Evolutionary conservation across 37 sponge, comb jelly and placozoan genomes (phyloP), one percentile per base, ranked within the genome.

Genomic region (Chondrilla cf. caribensis): DNA sequence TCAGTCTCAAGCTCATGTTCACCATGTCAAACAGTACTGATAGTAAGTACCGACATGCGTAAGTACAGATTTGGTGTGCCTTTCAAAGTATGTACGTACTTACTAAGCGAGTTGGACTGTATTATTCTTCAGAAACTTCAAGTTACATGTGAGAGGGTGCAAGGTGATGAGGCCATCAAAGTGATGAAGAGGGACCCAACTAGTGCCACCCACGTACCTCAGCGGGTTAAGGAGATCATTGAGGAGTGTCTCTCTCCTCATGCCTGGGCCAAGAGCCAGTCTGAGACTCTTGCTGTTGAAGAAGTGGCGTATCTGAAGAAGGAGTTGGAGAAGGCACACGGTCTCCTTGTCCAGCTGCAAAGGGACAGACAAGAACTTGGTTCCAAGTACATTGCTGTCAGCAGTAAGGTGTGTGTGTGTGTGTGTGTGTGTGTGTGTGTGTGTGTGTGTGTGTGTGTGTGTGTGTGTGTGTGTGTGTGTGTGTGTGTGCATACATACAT

Each of bases 141-240:
- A 73, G 72, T 67, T 59, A 78, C 86, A 0, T 88, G 92, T 73
- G 79, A 76, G 32, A 44, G 83, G 18, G 73, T 88, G 37, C 41
- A 19, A 8, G 31, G 41, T 2, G 92, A 92, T 59, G 83, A 78
- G 26, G 60, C 83, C 60, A 82, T 88, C 59, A 25, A 73, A 2
- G 79, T 43, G 51, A 87, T 88, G 86, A 26, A 24, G 14, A 28
- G 62, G 64, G 89, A 92, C 67, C 39, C 79, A 3, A 35, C 79
- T 35, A 82, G 83, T 77, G 66, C 89, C 6, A 64, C 47, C 26
- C 81, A 82, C 76, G 57, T 88, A 25, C 92, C 86, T 17, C 35
- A 79, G 81, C 60, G 92, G 41, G 79, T 92, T 5, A 44, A 73
- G 68, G 92, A 92, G 77, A 88, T 88, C 0, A 60, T 85, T 11